Base-by-base conservation (phyloP, 1,140 invertebrate genomes). In the Rhagoletis zephyria region DNA sequence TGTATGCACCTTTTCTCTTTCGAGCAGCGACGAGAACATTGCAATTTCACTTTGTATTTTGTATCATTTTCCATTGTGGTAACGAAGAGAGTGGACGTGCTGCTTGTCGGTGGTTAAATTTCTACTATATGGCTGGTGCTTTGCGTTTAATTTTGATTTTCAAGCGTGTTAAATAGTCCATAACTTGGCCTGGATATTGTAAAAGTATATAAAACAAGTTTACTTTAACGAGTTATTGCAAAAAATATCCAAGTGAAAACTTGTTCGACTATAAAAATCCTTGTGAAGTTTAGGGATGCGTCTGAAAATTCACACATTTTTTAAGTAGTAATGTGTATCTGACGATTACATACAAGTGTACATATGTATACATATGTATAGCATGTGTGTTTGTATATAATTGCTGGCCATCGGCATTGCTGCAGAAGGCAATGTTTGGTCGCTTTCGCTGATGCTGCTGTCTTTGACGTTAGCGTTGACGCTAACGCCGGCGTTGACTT, bases 271-370 rank as follows among this genome's bases (percentile, higher is more conserved):
- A 42, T 4, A 74, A 48, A 74, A 74, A 16, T 3, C 42, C 42
- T 16, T 67, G 64, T 67, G n/a, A 67, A 67, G 7, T 30, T 4
- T 67, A 10, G 30, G 30, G 64, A 67, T 40, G 64, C 64, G 48
- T 3, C 16, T 56, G 12, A 9, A 56, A 74, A 19, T 56, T 10
- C 48, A 56, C 48, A 56, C 16, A 19, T 56, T 56, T 59, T 81
- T 56, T 19, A 81, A 56, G 51, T 48, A 81, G 74, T 81, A 56
- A 51, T 77, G n/a, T 81, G 74, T 81, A 19, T 81, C n/a, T 81
- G 74, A 56, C 19, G n/a, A 56, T 56, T 81, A 51, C 12, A 81
- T 81, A 51, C 74, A 19, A 30, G 19, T 5, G 51, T 10, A 56
- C 16, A 14, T 63, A 63, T n/a, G 12, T 63, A 63, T n/a, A 14